Base-by-base conservation (phyloP, 1,140 invertebrate species). In the Triops cancriformis region DNA sequence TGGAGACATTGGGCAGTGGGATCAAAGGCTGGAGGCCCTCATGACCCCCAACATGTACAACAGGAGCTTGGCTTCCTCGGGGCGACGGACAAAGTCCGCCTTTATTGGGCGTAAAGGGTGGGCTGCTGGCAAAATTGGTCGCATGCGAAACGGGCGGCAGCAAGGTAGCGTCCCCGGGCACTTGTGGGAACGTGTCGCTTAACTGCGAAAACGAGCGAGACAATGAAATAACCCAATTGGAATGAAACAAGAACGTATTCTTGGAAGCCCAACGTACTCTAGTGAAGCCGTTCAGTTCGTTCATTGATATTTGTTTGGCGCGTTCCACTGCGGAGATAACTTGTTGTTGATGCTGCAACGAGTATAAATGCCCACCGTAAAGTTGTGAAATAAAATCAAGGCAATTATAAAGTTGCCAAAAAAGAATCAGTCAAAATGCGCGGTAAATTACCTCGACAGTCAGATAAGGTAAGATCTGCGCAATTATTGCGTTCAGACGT, bases 401-500 rank as follows among this genome's bases (percentile, higher is more conserved):
- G 18, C 43, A 45, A 45, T 11, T 11, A 45, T 11, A 18, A 45
- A 9, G 18, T 12, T 12, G 43, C 11, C 11, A 64, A 64, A 23
- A 64, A 23, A 14, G 23, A 64, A 64, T 64, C 6, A 4, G n/a
- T 9, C 11, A 45, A 1, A 12, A 45, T 45, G 18, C 43, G 43
- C 43, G 18, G 11, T 10, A 64, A 42, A 74, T 77, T 84, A 87
- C 87, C 84, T 90, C 89, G 84, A 89, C 88, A 76, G 88, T 88
- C 12, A 90, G 84, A 81, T 89, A 89, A 73, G 89, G 89, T 79
- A 90, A 85, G n/a, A 90, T 87, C 82, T 91, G 89, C 75, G 85
- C 86, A 81, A 89, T 87, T 73, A 90, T 90, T 27, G 87, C 87
- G 83, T 87, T 88, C 42, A 90, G 83, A 77, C 90, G 83, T 82